Conservation (phyloP, 2,113 vertebrate species). For the Rhinopithecus roxellana region DNA sequence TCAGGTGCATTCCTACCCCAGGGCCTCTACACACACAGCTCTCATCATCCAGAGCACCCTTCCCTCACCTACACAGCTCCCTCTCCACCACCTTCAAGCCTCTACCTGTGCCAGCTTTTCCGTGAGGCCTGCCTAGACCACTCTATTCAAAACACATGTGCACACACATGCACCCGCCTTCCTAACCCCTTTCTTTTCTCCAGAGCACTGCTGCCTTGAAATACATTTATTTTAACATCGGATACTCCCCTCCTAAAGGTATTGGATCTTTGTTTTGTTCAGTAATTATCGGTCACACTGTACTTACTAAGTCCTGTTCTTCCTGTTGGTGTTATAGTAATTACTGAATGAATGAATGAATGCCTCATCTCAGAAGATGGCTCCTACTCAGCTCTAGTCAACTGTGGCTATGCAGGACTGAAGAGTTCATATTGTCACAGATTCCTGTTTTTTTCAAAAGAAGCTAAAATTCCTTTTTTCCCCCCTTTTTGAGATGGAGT, state of each 20-base stretch:
- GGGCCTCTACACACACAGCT: neutral
- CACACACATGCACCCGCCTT: neutral
- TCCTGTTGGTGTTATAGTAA: too few species aligned
- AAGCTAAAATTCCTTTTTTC: neutral
- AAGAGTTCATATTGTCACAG: neutral
- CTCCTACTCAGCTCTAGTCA: neutral
- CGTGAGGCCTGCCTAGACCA: neutral
- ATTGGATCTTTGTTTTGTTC: rapidly evolving
- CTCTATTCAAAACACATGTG: neutral
- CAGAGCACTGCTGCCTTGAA: neutral
- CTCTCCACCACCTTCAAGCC: neutral
- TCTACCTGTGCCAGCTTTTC: neutral
- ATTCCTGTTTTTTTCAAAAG: too few species aligned
- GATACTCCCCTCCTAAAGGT: neutral
- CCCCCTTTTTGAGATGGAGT: too few species aligned
- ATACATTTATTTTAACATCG: too few species aligned
- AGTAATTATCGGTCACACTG: too few species aligned
- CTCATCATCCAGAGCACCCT: neutral
- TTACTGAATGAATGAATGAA: rapidly evolving
- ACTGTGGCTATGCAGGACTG: rapidly evolving
- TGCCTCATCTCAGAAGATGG: neutral
- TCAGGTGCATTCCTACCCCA: neutral
- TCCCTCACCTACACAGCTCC: neutral
- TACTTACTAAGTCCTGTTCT: too few species aligned
- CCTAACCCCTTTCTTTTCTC: neutral